A percentile compares a stretch with the other conserved stretches of the same genome.
phyloP scores from a whole-genome alignment of 2,113 vertebrate species.

The Eretmochelys imbricata region DNA sequence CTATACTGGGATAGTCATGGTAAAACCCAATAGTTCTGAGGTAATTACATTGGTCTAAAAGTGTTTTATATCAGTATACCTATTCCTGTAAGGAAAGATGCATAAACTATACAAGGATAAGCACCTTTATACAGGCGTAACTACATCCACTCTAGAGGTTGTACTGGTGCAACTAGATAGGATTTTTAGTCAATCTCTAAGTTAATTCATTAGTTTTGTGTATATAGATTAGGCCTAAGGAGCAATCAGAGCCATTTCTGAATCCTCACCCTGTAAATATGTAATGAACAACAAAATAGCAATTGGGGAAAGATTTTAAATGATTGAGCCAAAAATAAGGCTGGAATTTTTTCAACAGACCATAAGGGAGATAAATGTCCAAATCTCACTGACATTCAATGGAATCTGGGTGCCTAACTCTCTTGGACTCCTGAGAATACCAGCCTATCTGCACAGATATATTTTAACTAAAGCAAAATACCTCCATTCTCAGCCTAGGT shows the following conservation, averaged over 20 bases:
- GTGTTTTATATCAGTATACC: too few relatives aligned
- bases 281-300: neutral
- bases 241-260: neutral
- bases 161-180: neutral
- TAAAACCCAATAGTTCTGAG: neutral
- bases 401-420: neutral
- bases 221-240: neutral
- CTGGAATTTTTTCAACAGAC: neutral
- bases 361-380: neutral
- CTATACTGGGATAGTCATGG: neutral
- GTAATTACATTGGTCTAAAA: neutral
- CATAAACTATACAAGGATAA: neutral
- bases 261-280: neutral
- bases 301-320: neutral
- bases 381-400: too few relatives aligned
- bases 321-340: neutral
- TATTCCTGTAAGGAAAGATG: neutral
- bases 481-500: neutral
- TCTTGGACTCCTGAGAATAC: neutral
- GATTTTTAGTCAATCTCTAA: neutral
- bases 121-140: neutral
- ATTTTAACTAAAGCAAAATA: neutral
- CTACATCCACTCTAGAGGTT: neutral
- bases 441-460: neutral
- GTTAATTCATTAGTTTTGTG: neutral